Conservation (phyloP, 2,888 invertebrate genomes). For the Ernsta delagoae region DNA sequence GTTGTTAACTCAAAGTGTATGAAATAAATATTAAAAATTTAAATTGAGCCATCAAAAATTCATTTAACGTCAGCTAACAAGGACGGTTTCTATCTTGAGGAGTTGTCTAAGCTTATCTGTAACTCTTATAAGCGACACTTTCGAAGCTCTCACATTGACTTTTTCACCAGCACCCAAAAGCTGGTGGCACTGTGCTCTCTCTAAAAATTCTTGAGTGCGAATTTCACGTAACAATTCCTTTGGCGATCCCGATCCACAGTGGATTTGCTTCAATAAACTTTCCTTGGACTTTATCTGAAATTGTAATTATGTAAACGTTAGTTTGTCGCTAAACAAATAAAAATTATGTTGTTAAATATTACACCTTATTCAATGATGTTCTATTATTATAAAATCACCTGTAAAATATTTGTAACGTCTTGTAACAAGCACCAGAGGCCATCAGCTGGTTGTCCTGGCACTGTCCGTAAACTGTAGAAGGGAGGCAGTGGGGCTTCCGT, state of each 20-base stretch:
- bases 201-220: constrained; percentile 91
- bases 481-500: constrained; percentile 92
- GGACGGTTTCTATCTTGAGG: constrained; percentile 91
- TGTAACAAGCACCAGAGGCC: constrained; percentile 93
- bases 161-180: constrained; percentile 91
- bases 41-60: constrained; percentile 32
- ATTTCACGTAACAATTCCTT: constrained; percentile 86
- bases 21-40: constrained; percentile 18
- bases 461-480: constrained; percentile 89
- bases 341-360: too few relatives aligned
- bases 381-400: constrained; percentile 61
- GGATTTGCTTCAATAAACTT: constrained; percentile 90
- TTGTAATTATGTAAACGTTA: background rate
- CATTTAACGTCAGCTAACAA: constrained; percentile 86
- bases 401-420: constrained; percentile 90
- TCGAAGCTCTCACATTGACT: constrained; percentile 91
- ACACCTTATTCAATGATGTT: too few relatives aligned
- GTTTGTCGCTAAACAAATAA: background rate
- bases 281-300: constrained; percentile 92
- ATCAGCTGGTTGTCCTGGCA: constrained; percentile 80
- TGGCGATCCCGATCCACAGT: constrained; percentile 84
- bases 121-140: constrained; percentile 92
- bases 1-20: constrained; percentile 2
- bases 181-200: constrained; percentile 92
- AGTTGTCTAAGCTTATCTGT: constrained; percentile 93